A percentile compares a stretch with the other conserved stretches of the same genome.
Evolutionary conservation across 1,140 invertebrate genomes (phyloP).

Genomic region (Drosophila carrolli): DNA sequence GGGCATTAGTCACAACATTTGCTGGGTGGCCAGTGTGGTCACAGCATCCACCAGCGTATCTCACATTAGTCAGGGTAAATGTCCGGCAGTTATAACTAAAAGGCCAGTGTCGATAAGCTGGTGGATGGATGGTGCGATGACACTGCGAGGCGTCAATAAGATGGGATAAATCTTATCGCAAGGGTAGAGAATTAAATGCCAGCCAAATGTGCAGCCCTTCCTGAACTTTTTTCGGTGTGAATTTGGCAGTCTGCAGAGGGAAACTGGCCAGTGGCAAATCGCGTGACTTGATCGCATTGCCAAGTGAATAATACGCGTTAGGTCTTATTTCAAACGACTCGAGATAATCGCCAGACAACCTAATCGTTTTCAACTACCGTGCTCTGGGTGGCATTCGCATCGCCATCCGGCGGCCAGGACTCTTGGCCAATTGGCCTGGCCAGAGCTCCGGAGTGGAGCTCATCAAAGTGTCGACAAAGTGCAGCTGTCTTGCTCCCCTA

Average conservation of each 20-base stretch:
- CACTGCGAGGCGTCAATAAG: constrained; percentile 30
- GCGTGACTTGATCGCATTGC: constrained; percentile 64
- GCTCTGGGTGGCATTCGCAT: constrained; percentile 51
- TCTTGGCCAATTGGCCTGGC: constrained; percentile 31
- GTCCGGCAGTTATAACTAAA: constrained; percentile 9
- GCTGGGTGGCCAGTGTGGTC: constrained; percentile 19
- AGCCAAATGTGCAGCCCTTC: not conserved
- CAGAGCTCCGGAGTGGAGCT: constrained; percentile 31
- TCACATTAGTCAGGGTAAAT: constrained; percentile 36
- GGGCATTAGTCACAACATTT: constrained; percentile 19
- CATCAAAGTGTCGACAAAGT: constrained; percentile 72
- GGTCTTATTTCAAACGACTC: constrained; percentile 44
- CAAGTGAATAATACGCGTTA: constrained; percentile 51
- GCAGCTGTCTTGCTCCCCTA: constrained; percentile 47
- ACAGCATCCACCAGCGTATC: constrained; percentile 10
- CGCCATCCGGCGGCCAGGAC: constrained; percentile 28
- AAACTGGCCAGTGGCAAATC: constrained; percentile 35
- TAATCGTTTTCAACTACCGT: constrained; percentile 64
- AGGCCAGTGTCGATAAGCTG: constrained; percentile 20
- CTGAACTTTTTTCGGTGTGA: constrained; percentile 38
- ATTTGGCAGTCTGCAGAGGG: constrained; percentile 45
- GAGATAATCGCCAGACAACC: constrained; percentile 58
- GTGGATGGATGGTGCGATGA: constrained; percentile 13
- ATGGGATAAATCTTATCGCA: constrained; percentile 7
- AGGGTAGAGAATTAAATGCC: constrained; percentile 1